Base-by-base conservation (phyloP, 2,888 invertebrate species). In the Trissoscelio sp. region DNA sequence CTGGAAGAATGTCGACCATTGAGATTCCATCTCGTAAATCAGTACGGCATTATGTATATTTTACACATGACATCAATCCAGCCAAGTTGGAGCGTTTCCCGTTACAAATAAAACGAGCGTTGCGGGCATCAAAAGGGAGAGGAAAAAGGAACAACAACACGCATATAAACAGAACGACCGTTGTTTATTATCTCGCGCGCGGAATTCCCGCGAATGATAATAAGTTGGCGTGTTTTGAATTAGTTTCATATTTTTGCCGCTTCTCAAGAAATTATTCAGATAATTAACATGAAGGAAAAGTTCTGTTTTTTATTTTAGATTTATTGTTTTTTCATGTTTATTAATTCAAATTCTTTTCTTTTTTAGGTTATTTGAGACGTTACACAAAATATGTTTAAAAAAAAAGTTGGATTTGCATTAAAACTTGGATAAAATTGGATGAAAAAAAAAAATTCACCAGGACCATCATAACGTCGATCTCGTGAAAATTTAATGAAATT, bases 1-100 rank as follows among this genome's bases (percentile, higher is more conserved):
- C 55, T 31, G 53, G 16, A 55, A 34, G 55, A 55, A 55, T 55
- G 42, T 42, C 58, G 42, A 60, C 34, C 42, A 60, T 60, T 60
- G 42, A 60, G 37, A 60, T 60, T 60, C 24, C 28, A 60, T 60
- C 58, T 60, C 58, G 42, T 60, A 60, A 60, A 60, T 60, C 58
- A 60, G 24, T 60, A 24, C 22, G 28, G 44, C 42, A 44, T 60
- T 60, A 60, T 60, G 44, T 44, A 60, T 60, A 60, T 60, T 60
- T 60, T 44, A 44, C 44, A 28, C 60, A 42, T 44, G 60, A 60
- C 60, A 60, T 60, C 60, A 60, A 60, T 44, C 37, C 24, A 16
- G 24, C 11, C 14, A 34, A 24, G 24, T 58, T 1, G 3, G 1
- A 58, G 9, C 46, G 46, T 51, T 51, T 51, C 12, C 28, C 16